phyloP scores from a whole-genome alignment of 2,888 invertebrate genomes.

The Heliconius cydno region DNA sequence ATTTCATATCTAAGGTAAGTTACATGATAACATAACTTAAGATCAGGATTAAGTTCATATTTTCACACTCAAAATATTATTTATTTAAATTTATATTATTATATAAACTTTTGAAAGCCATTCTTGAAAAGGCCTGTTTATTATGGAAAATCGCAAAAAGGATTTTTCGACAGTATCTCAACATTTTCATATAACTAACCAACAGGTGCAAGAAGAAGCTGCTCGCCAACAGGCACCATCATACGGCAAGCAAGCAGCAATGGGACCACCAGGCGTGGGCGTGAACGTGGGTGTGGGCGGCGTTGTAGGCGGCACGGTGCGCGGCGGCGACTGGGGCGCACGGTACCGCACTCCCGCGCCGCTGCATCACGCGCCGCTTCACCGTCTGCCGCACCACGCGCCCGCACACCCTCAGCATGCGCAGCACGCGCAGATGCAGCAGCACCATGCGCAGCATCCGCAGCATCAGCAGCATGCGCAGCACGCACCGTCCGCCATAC shows the following conservation, averaged over 20 bases:
- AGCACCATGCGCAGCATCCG: conserved; percentile 31
- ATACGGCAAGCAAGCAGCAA: conserved; percentile 88
- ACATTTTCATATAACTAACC: not conserved
- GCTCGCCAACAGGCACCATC: conserved; percentile 94
- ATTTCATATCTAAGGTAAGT: no score
- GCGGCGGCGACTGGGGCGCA: conserved; percentile 59
- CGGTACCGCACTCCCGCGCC: conserved; percentile 56
- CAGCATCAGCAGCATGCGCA: conserved; percentile 49
- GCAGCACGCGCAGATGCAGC: conserved; percentile 50
- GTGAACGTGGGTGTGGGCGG: conserved; percentile 55
- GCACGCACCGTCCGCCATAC: conserved; percentile 65
- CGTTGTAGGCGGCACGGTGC: conserved; percentile 57
- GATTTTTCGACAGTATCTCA: not conserved
- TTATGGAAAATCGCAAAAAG: not conserved
- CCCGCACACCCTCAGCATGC: conserved; percentile 62
- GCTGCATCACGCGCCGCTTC: conserved; percentile 83
- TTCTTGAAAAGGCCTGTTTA: not conserved
- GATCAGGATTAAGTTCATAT: no score
- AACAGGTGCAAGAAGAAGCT: conserved; percentile 93
- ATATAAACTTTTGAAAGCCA: not conserved
- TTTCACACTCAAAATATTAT: no score
- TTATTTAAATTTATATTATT: no score
- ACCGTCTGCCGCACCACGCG: conserved; percentile 80
- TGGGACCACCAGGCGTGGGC: conserved; percentile 69
- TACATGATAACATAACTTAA: no score